phyloP scores from a whole-genome alignment of 1,140 invertebrate species.

The Panagrolaimus sp. region DNA sequence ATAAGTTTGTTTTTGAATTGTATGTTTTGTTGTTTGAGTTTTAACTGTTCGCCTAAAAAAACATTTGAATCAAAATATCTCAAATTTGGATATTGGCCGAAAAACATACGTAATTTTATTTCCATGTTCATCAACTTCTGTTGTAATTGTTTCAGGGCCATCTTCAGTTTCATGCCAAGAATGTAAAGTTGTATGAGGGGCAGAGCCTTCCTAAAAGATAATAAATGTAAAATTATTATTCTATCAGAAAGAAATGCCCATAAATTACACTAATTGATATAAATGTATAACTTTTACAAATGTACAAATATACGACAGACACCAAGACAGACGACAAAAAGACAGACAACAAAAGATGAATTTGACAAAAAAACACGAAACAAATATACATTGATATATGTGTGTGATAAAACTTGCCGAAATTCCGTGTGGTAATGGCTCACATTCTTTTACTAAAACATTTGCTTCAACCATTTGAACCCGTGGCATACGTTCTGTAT shows the following conservation, averaged over 20 bases:
- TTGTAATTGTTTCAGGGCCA: constrained; percentile 49
- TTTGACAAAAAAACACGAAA: background rate
- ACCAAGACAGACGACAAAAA: too few species aligned
- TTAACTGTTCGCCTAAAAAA: constrained; percentile 52
- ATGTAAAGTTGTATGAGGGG: constrained; percentile 53
- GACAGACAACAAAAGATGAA: background rate
- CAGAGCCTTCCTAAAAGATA: constrained; percentile 45
- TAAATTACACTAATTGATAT: background rate
- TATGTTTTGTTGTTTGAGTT: constrained; percentile 58
- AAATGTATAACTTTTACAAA: background rate
- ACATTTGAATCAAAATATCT: constrained; percentile 4
- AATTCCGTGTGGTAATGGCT: constrained; percentile 2
- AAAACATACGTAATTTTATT: constrained; percentile 50
- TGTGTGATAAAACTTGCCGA: constrained; percentile 25
- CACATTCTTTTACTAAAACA: constrained; percentile 25
- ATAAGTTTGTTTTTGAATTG: constrained; percentile 57
- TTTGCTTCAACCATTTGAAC: constrained; percentile 47
- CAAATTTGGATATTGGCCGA: background rate
- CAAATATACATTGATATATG: constrained; percentile 23
- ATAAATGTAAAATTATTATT: background rate
- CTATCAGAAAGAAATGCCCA: constrained; percentile 29
- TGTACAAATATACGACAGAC: too few species aligned
- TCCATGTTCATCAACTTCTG: constrained; percentile 53
- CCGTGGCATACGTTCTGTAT: constrained; percentile 78
- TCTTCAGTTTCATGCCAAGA: constrained; percentile 53